Base-by-base conservation (phyloP, 1,140 invertebrate genomes). In the Tribolium castaneum region DNA sequence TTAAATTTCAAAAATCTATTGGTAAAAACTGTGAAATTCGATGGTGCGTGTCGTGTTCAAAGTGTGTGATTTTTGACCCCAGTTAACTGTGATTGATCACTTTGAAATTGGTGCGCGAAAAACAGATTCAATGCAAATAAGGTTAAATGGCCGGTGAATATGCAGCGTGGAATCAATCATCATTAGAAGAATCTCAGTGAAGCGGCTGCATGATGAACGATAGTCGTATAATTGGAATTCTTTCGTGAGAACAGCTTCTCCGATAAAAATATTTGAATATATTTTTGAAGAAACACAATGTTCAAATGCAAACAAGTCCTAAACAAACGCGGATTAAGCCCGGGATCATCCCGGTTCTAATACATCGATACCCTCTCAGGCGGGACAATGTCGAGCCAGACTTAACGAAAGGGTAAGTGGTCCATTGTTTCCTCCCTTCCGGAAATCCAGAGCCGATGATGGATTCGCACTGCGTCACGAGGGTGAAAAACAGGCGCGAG, bases 151-250 rank as follows among this genome's bases (percentile, higher is more conserved):
- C 4, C 59, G 35, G 59, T 66, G 59, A 66, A 66, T 66, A 66
- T 66, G 59, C 59, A 35, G 25, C 54, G 16, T 22, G 30, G 59
- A 66, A 66, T 66, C 59, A 66, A 66, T 66, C 59, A 66, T 66
- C 59, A 66, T 66, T 66, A 66, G 13, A 12, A 35, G 59, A 66
- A 66, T 66, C 59, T 66, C 59, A 66, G 30, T 35, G 59, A 66
- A 66, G 25, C 59, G 30, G 22, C 16, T 59, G 3, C 19, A 30
- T 66, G 59, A 66, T 66, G 59, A 12, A 66, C 59, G 59, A 66
- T 66, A 66, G 59, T 35, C 59, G 59, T 66, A 66, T 66, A 66
- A 66, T 66, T 66, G 59, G 59, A 66, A 66, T 66, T 66, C 59
- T 66, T 66, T 66, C 59, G 25, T 19, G 16, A 19, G 2, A 19